Evolutionary conservation across 2,888 invertebrate genomes (phyloP).

Genomic region (Oscheius onirici): DNA sequence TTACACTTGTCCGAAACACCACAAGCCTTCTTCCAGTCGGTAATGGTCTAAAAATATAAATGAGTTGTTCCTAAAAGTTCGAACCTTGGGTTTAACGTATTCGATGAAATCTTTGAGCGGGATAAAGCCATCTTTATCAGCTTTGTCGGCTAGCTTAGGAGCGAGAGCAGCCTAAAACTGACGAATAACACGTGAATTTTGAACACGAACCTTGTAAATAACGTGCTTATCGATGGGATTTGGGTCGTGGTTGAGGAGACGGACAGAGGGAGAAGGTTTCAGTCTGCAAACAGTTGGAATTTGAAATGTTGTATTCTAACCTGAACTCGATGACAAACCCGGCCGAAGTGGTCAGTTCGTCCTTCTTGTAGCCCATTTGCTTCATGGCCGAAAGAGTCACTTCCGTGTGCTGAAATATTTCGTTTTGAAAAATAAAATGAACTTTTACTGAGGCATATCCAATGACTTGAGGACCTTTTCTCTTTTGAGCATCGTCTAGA

Average conservation of each 20-base stretch:
- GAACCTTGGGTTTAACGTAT: slow-evolving; percentile 4
- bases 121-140: slow-evolving; percentile 22
- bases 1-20: neutral
- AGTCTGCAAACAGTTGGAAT: slow-evolving; percentile 6
- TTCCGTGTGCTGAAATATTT: slow-evolving; percentile 45
- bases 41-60: neutral
- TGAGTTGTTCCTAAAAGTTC: neutral
- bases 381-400: slow-evolving; percentile 41
- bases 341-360: slow-evolving; percentile 44
- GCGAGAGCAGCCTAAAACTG: slow-evolving; percentile 8
- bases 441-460: slow-evolving; percentile 55
- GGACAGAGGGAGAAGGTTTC: slow-evolving; percentile 27
- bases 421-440: neutral
- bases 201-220: slow-evolving; percentile 38
- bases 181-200: neutral
- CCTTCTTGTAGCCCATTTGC: slow-evolving; percentile 35
- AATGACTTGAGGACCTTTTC: slow-evolving; percentile 43
- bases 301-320: slow-evolving; percentile 10
- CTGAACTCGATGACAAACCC: slow-evolving; percentile 46
- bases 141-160: slow-evolving; percentile 7
- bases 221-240: slow-evolving; percentile 49
- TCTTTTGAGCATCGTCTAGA: slow-evolving; percentile 34
- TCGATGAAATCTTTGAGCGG: slow-evolving; percentile 21
- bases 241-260: slow-evolving; percentile 50
- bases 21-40: slow-evolving; percentile 21